Base-by-base conservation (phyloP, 2,888 invertebrate species). In the Zaprionus bogoriensis region DNA sequence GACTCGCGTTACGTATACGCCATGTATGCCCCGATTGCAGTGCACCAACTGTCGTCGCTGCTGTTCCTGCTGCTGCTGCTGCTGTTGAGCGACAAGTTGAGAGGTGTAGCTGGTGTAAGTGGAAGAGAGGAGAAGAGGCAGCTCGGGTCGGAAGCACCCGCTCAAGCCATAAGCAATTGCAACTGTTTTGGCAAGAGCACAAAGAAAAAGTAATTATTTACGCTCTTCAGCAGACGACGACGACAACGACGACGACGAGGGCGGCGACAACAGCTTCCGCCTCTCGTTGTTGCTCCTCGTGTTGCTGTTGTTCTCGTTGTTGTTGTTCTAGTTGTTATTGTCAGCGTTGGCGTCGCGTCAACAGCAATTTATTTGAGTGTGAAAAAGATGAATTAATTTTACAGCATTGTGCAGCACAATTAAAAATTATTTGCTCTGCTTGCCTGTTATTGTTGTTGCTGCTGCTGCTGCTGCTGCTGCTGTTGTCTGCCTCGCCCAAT, bases 331-430 rank as follows among this genome's bases (percentile, higher is more conserved):
- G 54, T 59, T 68, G 58, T 44, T 51, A 55, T 66, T 63, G 63
- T 44, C 45, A 55, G 77, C 65, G 69, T 62, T 77, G 77, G 65
- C 77, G 83, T 70, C 81, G 84, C 85, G 87, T 80, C 80, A 84
- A 80, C 80, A 80, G 80, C 87, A 86, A 84, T 87, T 87, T 87
- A 84, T 82, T 85, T 82, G 86, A 79, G 83, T 83, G 83, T 87
- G 83, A 83, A 83, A 83, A 83, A 83, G 87, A 83, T 83, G 83
- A 83, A 83, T 83, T 83, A 87, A 83, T 87, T 83, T 83, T 86
- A 86, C 83, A 83, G 83, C 87, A 83, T 87, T 87, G 87, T 87
- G 83, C 87, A 87, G 86, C 72, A 83, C 83, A 87, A 83, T 83
- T 83, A 83, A 83, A 80, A 83, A 83, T 83, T 83, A 83, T 83